A percentile compares a stretch with the other conserved stretches of the same genome.
Evolutionary conservation across 2,888 invertebrate species (phyloP).

Genomic region (Lymantria dispar): DNA sequence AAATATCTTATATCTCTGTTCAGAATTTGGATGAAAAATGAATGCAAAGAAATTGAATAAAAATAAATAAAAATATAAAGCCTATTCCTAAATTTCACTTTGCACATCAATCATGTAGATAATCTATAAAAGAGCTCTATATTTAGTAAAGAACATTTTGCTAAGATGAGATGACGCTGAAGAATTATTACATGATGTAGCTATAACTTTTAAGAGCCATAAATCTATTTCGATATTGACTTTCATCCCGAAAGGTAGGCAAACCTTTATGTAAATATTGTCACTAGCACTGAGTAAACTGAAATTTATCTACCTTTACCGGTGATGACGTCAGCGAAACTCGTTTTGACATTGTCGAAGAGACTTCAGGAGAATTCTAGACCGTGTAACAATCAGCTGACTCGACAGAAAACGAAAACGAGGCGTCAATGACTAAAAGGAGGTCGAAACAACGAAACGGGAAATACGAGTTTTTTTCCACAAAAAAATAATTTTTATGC

Average conservation of each 20-base stretch:
- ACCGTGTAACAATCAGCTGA: constrained; percentile 20
- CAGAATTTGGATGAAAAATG: too few species aligned
- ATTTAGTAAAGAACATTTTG: not conserved
- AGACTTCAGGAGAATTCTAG: constrained; percentile 14
- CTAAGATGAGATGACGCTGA: not conserved
- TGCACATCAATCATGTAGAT: too few species aligned
- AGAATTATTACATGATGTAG: not conserved
- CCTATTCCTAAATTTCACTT: too few species aligned
- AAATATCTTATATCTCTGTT: too few species aligned
- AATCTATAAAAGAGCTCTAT: too few species aligned
- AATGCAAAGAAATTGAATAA: too few species aligned
- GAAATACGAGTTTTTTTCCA: constrained; percentile 22
- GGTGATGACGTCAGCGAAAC: constrained; percentile 17
- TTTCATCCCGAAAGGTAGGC: not conserved
- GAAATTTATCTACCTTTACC: constrained; percentile 13
- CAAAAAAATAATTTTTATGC: constrained; percentile 25
- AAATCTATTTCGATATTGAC: not conserved
- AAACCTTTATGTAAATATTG: constrained; percentile 6
- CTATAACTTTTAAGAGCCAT: not conserved
- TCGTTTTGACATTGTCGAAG: constrained; percentile 7
- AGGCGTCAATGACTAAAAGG: constrained; percentile 19
- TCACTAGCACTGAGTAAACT: constrained; percentile 11
- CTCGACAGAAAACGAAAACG: constrained; percentile 21
- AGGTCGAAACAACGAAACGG: constrained; percentile 24
- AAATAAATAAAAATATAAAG: too few species aligned